Evolutionary conservation across 1,140 invertebrate genomes (phyloP), one percentile per base, ranked within the genome.

Genomic region (Drosophila melanica): DNA sequence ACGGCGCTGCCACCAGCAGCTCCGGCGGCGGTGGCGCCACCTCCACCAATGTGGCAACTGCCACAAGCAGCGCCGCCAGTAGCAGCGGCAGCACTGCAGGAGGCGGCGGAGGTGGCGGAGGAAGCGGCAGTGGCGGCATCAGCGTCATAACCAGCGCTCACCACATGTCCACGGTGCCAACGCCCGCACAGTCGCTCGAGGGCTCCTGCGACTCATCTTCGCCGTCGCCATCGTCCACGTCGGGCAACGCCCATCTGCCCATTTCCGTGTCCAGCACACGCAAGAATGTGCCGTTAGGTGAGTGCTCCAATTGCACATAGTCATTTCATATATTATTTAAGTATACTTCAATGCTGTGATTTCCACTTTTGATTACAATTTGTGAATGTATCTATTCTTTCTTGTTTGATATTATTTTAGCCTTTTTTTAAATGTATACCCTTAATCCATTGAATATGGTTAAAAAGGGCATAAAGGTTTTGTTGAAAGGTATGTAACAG

Each of bases 161-260:
- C 23, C 90, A 91, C 64, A 91, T 91, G 80, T 74, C 74, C 14
- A 80, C 90, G 30, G 90, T 92, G 50, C 90, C 90, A 50, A 90
- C 91, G 44, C 91, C 91, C 30, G 87, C 91, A 33, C 90, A 90
- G 30, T 92, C 91, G 27, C 50, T 92, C 41, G 89, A 91, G 67
- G 91, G 91, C 7, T 92, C 91, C 39, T 90, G 91, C 66, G 91
- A 92, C 73, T 92, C 91, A 48, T 90, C 91, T 0, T 92, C 91
- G 54, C 90, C 90, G 30, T 92, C 91, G 57, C 91, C 91, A 42
- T 92, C 91, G 11, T 92, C 91, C 51, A 91, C 89, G 48, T 92
- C 90, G 54, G 89, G 90, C 35, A 85, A 84, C 64, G 84, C 78
- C 11, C 86, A 79, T 42, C 60, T 87, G 70, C 75, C 90, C 63